phyloP scores from a whole-genome alignment of 2,113 vertebrate genomes.

The Poecilia latipinna region DNA sequence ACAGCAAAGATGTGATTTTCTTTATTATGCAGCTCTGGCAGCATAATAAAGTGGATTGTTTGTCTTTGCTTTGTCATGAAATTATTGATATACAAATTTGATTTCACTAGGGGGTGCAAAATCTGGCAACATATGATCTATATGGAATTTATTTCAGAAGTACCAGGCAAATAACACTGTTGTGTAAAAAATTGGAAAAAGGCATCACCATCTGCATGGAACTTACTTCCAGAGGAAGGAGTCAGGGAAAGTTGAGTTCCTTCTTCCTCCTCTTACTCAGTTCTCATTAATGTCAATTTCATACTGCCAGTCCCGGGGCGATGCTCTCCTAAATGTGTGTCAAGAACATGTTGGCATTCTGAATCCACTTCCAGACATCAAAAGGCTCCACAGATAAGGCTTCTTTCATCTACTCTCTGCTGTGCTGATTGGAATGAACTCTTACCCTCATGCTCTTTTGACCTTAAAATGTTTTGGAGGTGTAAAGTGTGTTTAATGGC shows the following conservation, averaged over 20 bases:
- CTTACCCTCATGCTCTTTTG: conserved; percentile 48
- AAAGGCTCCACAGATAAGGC: conserved; percentile 70
- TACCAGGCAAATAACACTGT: conserved; percentile 15
- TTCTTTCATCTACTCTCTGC: conserved; percentile 43
- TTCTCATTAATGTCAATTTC: conserved; percentile 83
- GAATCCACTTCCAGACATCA: conserved; percentile 77
- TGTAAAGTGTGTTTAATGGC: not conserved
- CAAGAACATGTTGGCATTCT: conserved; percentile 61
- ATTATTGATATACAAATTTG: not conserved
- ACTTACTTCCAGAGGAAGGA: conserved; percentile 51
- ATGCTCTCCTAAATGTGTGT: conserved; percentile 54
- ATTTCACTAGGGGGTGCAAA: not conserved
- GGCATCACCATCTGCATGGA: conserved; percentile 31
- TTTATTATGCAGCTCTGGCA: not conserved
- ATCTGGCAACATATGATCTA: not conserved
- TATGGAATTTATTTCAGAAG: not conserved
- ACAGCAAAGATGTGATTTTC: too few species aligned
- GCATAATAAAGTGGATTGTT: not conserved
- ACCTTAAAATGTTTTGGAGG: conserved; percentile 25
- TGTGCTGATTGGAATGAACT: conserved; percentile 27
- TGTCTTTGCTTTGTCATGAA: not conserved
- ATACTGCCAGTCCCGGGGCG: conserved; percentile 63
- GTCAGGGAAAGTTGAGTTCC: conserved; percentile 64
- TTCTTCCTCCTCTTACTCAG: conserved; percentile 50
- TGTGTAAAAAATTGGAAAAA: conserved; percentile 8